Evolutionary conservation across 2,113 vertebrate genomes (phyloP).

Genomic region (Lepus americanus): DNA sequence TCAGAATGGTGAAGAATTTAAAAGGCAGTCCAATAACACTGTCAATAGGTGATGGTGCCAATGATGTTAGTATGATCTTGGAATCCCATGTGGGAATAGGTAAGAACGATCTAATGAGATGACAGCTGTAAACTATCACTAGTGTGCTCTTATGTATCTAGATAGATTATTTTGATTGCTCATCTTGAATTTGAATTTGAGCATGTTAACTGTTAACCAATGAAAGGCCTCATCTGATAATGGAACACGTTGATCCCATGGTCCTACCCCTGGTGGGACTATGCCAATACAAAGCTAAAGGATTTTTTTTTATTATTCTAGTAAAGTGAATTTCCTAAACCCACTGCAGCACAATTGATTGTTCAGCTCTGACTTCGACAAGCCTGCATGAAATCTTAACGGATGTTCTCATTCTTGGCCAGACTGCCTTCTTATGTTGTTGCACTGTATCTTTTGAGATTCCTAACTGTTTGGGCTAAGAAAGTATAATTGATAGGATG

Average conservation of each 20-base stretch:
- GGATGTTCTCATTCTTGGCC: background rate
- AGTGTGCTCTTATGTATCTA: conserved; percentile 14
- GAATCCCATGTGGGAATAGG: conserved; percentile 99
- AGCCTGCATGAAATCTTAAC: conserved; percentile 9
- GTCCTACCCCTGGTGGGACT: background rate
- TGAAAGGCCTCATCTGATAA: background rate
- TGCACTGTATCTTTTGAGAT: conserved; percentile 29
- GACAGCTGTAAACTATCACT: conserved; percentile 14
- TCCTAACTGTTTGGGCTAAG: conserved; percentile 41
- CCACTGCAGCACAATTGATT: background rate
- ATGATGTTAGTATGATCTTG: conserved; percentile 99
- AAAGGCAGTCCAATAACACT: conserved; percentile 96
- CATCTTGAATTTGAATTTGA: conserved; percentile 35
- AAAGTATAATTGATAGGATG: conserved; percentile 20
- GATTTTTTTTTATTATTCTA: conserved; percentile 57
- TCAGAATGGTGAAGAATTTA: conserved; percentile 98
- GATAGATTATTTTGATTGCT: conserved; percentile 41
- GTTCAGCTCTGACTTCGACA: conserved; percentile 51
- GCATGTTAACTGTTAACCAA: conserved; percentile 27
- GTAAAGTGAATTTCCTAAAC: conserved; percentile 49
- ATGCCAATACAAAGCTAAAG: background rate
- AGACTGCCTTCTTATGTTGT: background rate
- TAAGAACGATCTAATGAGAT: conserved; percentile 84
- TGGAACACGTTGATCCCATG: background rate
- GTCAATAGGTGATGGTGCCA: conserved; percentile 97